phyloP scores from a whole-genome alignment of 1,140 invertebrate genomes.

The Drosophila pseudoananassae region DNA sequence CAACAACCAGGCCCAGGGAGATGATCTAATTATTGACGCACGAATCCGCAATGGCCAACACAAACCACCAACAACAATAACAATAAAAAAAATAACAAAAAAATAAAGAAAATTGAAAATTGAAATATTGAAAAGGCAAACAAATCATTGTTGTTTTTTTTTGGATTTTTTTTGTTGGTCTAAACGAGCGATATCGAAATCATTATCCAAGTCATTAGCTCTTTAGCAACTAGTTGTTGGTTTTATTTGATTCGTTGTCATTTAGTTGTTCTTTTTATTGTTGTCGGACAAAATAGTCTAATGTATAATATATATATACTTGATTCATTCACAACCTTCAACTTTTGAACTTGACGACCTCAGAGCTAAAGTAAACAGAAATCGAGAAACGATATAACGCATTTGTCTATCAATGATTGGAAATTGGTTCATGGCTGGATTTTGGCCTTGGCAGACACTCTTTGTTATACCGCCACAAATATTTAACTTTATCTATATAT shows the following conservation, averaged over 20 bases:
- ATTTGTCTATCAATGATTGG: constrained; percentile 27
- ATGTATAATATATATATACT: neutral
- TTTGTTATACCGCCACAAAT: constrained; percentile 5
- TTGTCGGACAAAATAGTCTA: constrained; percentile 19
- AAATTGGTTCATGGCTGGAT: constrained; percentile 68
- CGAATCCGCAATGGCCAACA: constrained; percentile 59
- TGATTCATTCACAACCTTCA: constrained; percentile 33
- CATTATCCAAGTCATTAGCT: constrained; percentile 77
- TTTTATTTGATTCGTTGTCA: constrained; percentile 38
- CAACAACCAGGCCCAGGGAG: constrained; percentile 62
- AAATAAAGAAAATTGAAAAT: constrained; percentile 48
- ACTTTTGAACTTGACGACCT: constrained; percentile 54
- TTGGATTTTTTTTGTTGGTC: neutral
- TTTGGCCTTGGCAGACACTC: constrained; percentile 40
- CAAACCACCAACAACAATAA: constrained; percentile 26
- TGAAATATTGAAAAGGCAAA: constrained; percentile 59
- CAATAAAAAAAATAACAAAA: constrained; percentile 17
- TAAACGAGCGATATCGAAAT: constrained; percentile 67
- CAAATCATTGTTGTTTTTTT: constrained; percentile 1
- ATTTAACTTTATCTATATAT: neutral
- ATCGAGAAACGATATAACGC: constrained; percentile 15
- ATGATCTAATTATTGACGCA: constrained; percentile 82
- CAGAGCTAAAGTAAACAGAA: constrained; percentile 3
- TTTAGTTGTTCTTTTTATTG: constrained; percentile 32
- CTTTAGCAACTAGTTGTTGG: constrained; percentile 59